phyloP scores from a whole-genome alignment of 2,113 vertebrate species.

The Centrocercus urophasianus region DNA sequence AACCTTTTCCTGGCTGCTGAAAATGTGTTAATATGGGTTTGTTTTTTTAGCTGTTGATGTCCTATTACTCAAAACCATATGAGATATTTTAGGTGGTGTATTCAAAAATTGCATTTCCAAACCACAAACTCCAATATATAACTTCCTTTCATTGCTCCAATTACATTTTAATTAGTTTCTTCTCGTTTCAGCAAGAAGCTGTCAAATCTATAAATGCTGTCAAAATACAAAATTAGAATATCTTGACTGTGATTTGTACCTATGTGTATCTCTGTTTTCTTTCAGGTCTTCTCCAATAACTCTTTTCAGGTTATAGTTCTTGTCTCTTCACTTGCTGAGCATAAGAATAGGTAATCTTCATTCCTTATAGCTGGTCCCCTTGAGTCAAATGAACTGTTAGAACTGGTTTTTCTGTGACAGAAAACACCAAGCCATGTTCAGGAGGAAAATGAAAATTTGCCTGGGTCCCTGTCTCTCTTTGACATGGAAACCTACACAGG shows the following conservation, averaged over 20 bases:
- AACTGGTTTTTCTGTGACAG: background rate
- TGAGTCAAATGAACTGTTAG: background rate
- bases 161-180: constrained; percentile 42
- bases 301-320: background rate
- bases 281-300: background rate
- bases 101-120: constrained; percentile 6
- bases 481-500: background rate
- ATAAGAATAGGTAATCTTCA: background rate
- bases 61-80: constrained; percentile 12
- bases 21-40: constrained; percentile 36
- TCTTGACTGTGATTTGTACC: background rate
- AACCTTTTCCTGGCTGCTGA: constrained; percentile 2
- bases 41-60: constrained; percentile 16
- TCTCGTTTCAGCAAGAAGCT: background rate
- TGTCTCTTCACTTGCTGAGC: background rate
- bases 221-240: background rate
- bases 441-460: background rate
- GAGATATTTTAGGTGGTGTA: constrained; percentile 19
- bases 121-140: background rate
- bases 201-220: background rate
- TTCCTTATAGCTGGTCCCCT: background rate
- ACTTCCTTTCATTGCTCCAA: background rate
- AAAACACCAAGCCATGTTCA: background rate
- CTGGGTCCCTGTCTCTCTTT: background rate
- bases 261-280: background rate